Evolutionary conservation across 2,113 vertebrate genomes (phyloP), one percentile per base, ranked within the genome.

Genomic region (Eleginops maclovinus): DNA sequence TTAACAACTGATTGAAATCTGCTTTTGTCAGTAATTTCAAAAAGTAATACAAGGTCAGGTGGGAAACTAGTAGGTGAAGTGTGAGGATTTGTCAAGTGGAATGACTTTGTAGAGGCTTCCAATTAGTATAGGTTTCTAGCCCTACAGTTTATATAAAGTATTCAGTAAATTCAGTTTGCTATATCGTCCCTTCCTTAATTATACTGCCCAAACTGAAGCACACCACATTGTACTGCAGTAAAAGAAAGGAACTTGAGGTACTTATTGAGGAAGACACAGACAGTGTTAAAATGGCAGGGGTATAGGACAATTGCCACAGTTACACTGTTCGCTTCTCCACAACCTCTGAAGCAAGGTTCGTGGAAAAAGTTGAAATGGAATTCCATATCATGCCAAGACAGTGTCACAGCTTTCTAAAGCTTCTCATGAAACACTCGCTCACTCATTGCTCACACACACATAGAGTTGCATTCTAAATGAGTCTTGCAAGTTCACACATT

Each of bases 331-430:
- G 77, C 55, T 46, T 73, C 53, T 64, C 5, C 40, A 31, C 11
- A 56, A n/a, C 51, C 43, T 65, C 70, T 75, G 47, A 44, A 54
- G 77, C 77, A 31, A 31, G 69, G 82, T 66, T 76, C 77, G 36
- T 87, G 58, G 47, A 62, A 28, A 74, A 72, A 79, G 77, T 79
- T 88, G 72, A 77, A 77, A 90, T 58, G 53, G 64, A 90, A 85
- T 88, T 85, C 40, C 62, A 81, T 69, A 83, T 88, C 73, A 85
- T 62, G 41, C 28, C 43, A 72, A 72, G 71, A 83, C 79, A 76
- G 68, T 68, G 71, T 70, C 68, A 83, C 63, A 60, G 22, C 36
- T 61, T 72, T 83, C n/a, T 59, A 44, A 77, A 68, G 70, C 53
- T 77, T 75, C 51, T 72, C 67, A 65, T 70, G 68, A 81, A 74